Base-by-base conservation (phyloP, 1,140 invertebrate species). In the Zaprionus kolodkinae region DNA sequence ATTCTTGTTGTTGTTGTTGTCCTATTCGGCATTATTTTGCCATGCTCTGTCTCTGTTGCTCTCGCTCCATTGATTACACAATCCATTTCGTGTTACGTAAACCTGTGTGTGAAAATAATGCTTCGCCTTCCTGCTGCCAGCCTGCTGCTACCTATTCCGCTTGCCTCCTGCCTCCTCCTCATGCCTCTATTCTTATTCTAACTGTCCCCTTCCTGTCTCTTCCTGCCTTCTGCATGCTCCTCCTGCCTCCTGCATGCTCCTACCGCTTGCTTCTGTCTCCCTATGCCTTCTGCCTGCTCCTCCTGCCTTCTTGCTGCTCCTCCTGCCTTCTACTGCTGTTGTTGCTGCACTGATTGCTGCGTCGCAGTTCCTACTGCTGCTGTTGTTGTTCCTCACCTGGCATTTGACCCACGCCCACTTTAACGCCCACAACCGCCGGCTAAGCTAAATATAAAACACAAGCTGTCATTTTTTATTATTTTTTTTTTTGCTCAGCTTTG, bases 41-140 rank as follows among this genome's bases (percentile, higher is more conserved):
- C 33, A 40, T 15, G 36, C 15, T 35, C 7, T 54, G 35, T 21
- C 59, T 50, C 60, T 66, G 35, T 60, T 13, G 15, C 54, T 52
- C 67, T 27, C 36, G 43, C 59, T 6, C 43, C 64, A 59, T 79
- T 80, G 85, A 76, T 88, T 88, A 78, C 84, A 88, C 84, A 88
- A 88, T 88, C 66, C 68, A 57, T 78, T 78, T 76, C 72, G 67
- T 72, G 85, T 88, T 88, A 88, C 84, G 85, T 88, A 88, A 88
- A 88, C 59, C 71, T 57, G 68, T 72, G 72, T 76, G 76, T 78
- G 79, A 74, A 85, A 84, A 86, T 79, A 84, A 72, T 79, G 67
- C 67, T 80, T 77, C 85, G 1, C 21, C 21, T 21, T 21, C 21
- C 21, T 21, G 21, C 21, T 21, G 21, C 21, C 21, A 2, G 21